Conservation (phyloP, 2,797 vertebrate species). For the Hydrocynus forskahlii region DNA sequence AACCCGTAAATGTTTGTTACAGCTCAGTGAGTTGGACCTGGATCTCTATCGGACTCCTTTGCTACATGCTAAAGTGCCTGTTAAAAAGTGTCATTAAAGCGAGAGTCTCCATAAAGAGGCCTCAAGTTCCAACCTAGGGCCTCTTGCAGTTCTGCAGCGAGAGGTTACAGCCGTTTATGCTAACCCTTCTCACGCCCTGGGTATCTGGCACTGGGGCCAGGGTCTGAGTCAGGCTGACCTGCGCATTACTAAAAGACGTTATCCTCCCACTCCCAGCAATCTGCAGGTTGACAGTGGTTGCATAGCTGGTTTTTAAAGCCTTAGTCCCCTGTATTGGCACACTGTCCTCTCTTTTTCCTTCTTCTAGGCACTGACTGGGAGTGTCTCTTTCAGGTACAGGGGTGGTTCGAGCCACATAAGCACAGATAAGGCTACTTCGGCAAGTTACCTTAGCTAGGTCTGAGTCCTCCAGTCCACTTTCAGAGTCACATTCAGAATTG, state of each 20-base stretch:
- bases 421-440: slow-evolving; percentile 77
- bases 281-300: slow-evolving; percentile 90
- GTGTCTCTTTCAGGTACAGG: slow-evolving; percentile 40
- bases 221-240: slow-evolving; percentile 87
- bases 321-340: slow-evolving; percentile 42
- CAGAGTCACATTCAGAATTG: slow-evolving; percentile 44
- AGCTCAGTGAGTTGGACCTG: slow-evolving; percentile 38
- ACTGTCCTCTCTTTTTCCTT: slow-evolving; percentile 35
- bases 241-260: slow-evolving; percentile 86
- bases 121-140: slow-evolving; percentile 55
- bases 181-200: slow-evolving; percentile 71
- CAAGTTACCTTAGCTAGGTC: slow-evolving; percentile 64
- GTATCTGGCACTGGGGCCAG: slow-evolving; percentile 74
- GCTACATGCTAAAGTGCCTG: slow-evolving; percentile 57
- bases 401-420: slow-evolving; percentile 68
- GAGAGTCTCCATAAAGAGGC: slow-evolving; percentile 16
- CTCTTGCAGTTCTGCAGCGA: slow-evolving; percentile 71
- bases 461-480: slow-evolving; percentile 60
- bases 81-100: slow-evolving; percentile 53
- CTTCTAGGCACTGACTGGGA: slow-evolving; percentile 32
- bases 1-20: slow-evolving; percentile 32
- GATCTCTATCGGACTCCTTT: slow-evolving; percentile 23
- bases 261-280: slow-evolving; percentile 86
- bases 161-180: slow-evolving; percentile 74
- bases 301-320: slow-evolving; percentile 79